A percentile compares a stretch with the other conserved stretches of the same genome.
These are phyloP conservation scores for Steinernema carpocapsae DNA, from an alignment of 2,888 invertebrate genomes.

Conservation along the genomic window DNA sequence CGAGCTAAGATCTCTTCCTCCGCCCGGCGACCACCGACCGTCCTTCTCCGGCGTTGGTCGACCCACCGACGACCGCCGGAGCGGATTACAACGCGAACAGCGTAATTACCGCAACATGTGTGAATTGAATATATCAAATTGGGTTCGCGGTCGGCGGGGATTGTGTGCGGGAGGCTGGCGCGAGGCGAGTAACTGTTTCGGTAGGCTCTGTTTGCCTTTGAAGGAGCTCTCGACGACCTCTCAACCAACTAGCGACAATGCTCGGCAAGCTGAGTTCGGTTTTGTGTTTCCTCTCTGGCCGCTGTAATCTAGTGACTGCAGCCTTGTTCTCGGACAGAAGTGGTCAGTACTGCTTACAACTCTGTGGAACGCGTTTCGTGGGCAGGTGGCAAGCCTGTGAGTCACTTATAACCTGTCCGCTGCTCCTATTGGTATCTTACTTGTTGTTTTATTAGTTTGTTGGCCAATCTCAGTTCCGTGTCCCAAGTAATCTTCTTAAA, in stretches of 20 bases:
- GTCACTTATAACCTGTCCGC: too few species aligned
- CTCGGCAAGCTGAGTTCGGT: background rate
- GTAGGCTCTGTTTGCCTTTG: background rate
- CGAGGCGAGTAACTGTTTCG: conserved; percentile 16
- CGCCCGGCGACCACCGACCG: background rate
- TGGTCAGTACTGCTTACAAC: too few species aligned
- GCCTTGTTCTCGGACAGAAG: too few species aligned
- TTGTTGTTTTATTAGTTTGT: too few species aligned
- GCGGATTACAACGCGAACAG: conserved; percentile 34
- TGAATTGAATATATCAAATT: conserved; percentile 34
- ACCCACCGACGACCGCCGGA: conserved; percentile 6
- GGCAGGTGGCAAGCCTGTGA: too few species aligned
- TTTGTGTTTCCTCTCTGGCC: background rate
- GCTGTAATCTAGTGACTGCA: background rate
- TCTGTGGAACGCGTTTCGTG: too few species aligned
- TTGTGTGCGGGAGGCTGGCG: conserved; percentile 25
- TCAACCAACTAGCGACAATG: background rate
- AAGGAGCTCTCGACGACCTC: background rate
- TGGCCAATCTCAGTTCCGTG: too few species aligned
- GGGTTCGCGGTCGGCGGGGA: conserved; percentile 4
- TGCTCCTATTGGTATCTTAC: too few species aligned
- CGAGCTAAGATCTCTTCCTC: background rate
- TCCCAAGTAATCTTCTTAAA: too few species aligned
- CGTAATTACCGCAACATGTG: conserved; percentile 35
- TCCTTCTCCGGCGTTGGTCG: background rate